Evolutionary conservation across 2,797 vertebrate species (phyloP).

Genomic region (Myiotriccus ornatus): DNA sequence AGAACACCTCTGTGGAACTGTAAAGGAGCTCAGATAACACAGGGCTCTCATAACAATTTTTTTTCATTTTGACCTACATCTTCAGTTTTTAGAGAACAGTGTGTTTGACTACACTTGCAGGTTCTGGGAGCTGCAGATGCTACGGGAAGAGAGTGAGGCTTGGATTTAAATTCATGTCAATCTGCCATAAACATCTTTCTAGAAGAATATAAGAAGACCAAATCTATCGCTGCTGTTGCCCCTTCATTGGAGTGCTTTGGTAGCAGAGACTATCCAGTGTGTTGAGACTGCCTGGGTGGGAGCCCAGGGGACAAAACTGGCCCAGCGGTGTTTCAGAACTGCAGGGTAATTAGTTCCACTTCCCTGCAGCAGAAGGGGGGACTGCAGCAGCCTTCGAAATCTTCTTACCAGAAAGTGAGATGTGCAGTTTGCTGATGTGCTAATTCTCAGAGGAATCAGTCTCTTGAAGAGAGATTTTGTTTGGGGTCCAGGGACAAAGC

Average conservation of each 20-base stretch:
- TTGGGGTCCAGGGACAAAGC: not conserved
- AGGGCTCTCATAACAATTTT: not conserved
- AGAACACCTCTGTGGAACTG: not conserved
- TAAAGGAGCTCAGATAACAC: not conserved
- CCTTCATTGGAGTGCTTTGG: not conserved
- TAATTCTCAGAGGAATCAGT: not conserved
- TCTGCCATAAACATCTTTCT: not conserved
- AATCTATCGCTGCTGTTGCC: not conserved
- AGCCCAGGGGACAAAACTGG: not conserved
- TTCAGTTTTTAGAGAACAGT: not conserved
- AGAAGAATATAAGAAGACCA: not conserved
- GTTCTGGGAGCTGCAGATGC: slow-evolving; percentile 1
- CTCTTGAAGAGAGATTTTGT: not conserved
- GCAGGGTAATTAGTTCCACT: not conserved
- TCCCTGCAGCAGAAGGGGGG: not conserved
- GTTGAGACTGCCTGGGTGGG: not conserved
- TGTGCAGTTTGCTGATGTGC: not conserved
- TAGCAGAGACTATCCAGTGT: not conserved
- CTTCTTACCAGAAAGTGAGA: not conserved
- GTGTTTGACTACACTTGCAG: not conserved
- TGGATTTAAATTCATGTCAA: not conserved
- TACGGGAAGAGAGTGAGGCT: not conserved
- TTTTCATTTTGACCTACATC: not conserved
- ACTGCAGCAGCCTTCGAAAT: not conserved
- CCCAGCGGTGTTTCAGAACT: not conserved